phyloP scores from a whole-genome alignment of 2,113 vertebrate species.

The Trochalopteron elliotii region DNA sequence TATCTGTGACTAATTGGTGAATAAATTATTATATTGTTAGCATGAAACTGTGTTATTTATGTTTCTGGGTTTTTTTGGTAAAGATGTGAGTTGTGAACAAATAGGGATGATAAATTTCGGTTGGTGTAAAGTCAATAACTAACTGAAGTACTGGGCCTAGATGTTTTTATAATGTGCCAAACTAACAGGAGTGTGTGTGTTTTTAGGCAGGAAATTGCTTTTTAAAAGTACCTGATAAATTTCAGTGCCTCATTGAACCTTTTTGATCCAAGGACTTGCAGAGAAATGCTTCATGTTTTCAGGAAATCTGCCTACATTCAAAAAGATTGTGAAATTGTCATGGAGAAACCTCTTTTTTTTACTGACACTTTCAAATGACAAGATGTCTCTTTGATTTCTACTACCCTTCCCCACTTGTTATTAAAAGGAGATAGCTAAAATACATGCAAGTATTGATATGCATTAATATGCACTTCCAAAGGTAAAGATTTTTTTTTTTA shows the following conservation, averaged over 20 bases:
- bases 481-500: not conserved
- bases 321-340: not conserved
- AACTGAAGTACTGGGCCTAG: not conserved
- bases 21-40: not conserved
- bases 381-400: not conserved
- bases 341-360: not conserved
- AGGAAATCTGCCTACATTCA: not conserved
- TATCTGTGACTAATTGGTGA: not conserved
- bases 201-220: not conserved
- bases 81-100: not conserved
- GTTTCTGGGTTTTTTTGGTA: not conserved
- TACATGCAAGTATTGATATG: not conserved
- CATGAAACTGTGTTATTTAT: not conserved
- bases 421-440: not conserved
- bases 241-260: not conserved
- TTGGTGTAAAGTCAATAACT: not conserved
- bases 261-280: not conserved
- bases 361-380: not conserved
- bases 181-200: not conserved
- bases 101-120: not conserved
- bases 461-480: not conserved
- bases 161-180: not conserved
- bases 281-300: not conserved
- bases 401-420: not conserved
- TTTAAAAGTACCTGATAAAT: not conserved